Evolutionary conservation across 2,797 vertebrate genomes (phyloP).

Genomic region (Brachymystax lenok): DNA sequence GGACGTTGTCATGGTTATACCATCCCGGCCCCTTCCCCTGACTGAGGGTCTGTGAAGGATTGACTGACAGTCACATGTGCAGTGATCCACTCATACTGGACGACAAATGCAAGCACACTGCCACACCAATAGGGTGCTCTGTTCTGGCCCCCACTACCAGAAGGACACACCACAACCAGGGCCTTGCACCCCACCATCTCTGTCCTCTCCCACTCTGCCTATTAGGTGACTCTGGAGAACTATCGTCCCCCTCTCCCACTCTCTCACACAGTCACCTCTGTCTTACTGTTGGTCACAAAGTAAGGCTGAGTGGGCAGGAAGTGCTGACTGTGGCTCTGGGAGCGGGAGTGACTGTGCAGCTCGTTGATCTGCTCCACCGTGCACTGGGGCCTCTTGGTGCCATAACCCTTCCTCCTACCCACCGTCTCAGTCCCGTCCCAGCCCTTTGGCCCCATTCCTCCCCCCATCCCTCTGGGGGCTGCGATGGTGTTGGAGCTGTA

Average conservation of each 20-base stretch:
- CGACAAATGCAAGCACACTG: conserved; percentile 31
- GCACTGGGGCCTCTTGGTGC: conserved; percentile 86
- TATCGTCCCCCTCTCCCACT: conserved; percentile 41
- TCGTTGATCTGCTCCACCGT: conserved; percentile 86
- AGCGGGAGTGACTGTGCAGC: conserved; percentile 80
- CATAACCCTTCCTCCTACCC: conserved; percentile 86
- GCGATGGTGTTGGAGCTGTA: conserved; percentile 84
- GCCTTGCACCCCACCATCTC: conserved; percentile 45
- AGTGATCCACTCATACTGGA: not conserved
- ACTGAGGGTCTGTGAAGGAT: not conserved
- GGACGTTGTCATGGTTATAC: conserved; percentile 45
- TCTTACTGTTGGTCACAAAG: conserved; percentile 99
- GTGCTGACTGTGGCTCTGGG: conserved; percentile 84
- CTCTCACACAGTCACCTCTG: conserved; percentile 97
- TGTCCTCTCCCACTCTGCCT: conserved; percentile 43
- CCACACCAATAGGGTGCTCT: conserved; percentile 27
- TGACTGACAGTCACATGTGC: not conserved
- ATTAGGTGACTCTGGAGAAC: conserved; percentile 38
- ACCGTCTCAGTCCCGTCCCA: conserved; percentile 94
- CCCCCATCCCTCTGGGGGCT: conserved; percentile 54
- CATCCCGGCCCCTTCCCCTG: conserved; percentile 15
- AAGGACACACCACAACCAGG: conserved; percentile 35
- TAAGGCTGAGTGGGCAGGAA: conserved; percentile 94
- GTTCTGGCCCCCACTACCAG: conserved; percentile 10
- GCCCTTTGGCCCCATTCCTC: conserved; percentile 74